Evolutionary conservation across 1,140 invertebrate genomes (phyloP), one percentile per base, ranked within the genome.

Genomic region (Orius laevigatus): DNA sequence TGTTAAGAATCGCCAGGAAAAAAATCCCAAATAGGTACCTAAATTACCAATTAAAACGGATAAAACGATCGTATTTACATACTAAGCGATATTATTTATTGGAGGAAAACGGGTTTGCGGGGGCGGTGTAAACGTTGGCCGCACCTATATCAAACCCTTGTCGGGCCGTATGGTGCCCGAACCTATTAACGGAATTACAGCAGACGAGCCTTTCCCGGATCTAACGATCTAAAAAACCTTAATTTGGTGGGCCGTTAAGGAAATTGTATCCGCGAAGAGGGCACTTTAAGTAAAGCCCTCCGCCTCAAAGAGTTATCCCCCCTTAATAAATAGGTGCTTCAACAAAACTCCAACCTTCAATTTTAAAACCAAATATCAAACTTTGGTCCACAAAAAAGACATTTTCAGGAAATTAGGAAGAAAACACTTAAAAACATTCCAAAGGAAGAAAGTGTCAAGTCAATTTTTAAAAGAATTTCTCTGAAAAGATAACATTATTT

Each of bases 311-410:
- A 8, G 25, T 25, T 25, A 25, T 25, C 25, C 25, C 20, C 43
- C 43, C 19, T 32, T 45, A 45, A 45, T 45, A 45, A 45, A 45
- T 45, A 31, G 43, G 43, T 45, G 43, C 43, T 45, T 45, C 19
- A 45, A 31, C 43, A 31, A 45, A 31, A 31, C 43, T 31, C 32
- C 43, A 8, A 14, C 11, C 10, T 16, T 33, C 18, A 31, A 15
- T 15, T 42, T n/a, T 32, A 5, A 31, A 31, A 38, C 36, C 15
- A 38, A 38, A 25, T 25, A n/a, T n/a, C n/a, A n/a, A n/a, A n/a
- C n/a, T n/a, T n/a, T n/a, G n/a, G n/a, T n/a, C n/a, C n/a, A n/a
- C n/a, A n/a, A n/a, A n/a, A n/a, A n/a, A n/a, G n/a, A n/a, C n/a
- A n/a, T n/a, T n/a, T n/a, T n/a, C n/a, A n/a, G n/a, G n/a, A n/a